Conservation (phyloP, 2,888 invertebrate genomes). For the Melitaea athalia region DNA sequence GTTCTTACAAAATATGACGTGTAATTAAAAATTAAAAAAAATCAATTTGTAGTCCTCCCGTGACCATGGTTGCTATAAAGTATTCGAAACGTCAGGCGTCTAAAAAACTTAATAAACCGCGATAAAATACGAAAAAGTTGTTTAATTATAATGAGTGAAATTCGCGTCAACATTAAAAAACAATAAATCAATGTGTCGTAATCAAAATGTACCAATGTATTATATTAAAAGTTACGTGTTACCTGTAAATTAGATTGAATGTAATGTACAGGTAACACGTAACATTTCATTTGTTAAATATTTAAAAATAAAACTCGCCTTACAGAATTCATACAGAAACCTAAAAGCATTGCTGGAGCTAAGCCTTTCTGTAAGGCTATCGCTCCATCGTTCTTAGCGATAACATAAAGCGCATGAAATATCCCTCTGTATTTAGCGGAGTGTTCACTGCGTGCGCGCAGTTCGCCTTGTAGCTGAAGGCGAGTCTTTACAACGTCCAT, state of each 20-base stretch:
- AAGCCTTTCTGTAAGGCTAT: slow-evolving; percentile 89
- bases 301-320: slow-evolving; percentile 60
- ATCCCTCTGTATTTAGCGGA: slow-evolving; percentile 85
- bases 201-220: no score
- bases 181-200: no score
- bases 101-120: no score
- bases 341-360: slow-evolving; percentile 90
- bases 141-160: no score
- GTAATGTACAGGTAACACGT: background rate
- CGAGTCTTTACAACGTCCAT: slow-evolving; percentile 94
- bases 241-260: background rate
- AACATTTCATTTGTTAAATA: background rate
- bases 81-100: no score
- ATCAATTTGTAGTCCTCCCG: no score
- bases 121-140: no score
- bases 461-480: slow-evolving; percentile 91
- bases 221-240: background rate
- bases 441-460: slow-evolving; percentile 82
- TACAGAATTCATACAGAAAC: slow-evolving; percentile 84
- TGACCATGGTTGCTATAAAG: no score
- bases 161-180: no score
- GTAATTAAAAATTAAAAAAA: no score
- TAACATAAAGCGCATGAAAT: slow-evolving; percentile 88
- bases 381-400: slow-evolving; percentile 88
- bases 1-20: no score